Evolutionary conservation across 2,113 vertebrate species (phyloP), one percentile per base, ranked within the genome.

Genomic region (Bungarus multicinctus): DNA sequence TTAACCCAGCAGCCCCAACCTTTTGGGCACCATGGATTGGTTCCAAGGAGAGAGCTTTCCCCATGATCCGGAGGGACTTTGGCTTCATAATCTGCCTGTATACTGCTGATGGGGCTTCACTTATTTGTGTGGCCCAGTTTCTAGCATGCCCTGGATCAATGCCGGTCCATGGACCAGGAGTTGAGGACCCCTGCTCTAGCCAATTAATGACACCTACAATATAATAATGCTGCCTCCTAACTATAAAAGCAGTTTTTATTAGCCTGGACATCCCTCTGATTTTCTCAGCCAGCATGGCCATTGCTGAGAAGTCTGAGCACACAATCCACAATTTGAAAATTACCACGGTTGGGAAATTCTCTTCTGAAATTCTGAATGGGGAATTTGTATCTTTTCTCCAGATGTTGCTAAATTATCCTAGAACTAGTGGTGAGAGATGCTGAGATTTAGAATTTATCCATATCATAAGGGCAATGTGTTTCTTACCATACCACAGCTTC

Each of bases 91-190:
- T 0, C 25, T 60, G 8, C 58, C 58, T 60, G 25, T 25, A 27
- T 11, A 2, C 58, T 60, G 58, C 2, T 3, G 9, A 60, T 27
- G 9, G 58, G 58, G 58, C 11, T 58, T 58, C 23, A 58, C 23
- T 58, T 58, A 23, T 58, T 27, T 58, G 57, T 58, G 57, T 8
- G 0, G 23, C 57, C 57, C 8, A 0, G 23, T 58, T 11, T 60
- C 58, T 60, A 9, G 9, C 58, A 60, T 27, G 58, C 8, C 9
- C 0, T 3, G 3, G 9, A 27, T 60, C 25, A 1, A 60, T 60
- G 9, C 9, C 0, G 0, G 25, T 60, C 25, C 9, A 25, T 1
- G 1, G 23, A 58, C 7, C 7, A 58, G 3, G 9, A 25, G 58
- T 60, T 60, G 58, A 9, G 58, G 58, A 60, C 25, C 25, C 58